These are phyloP conservation scores for Neolamprologus falcicula DNA, from an alignment of 2,113 vertebrate genomes.

Conservation along the genomic window DNA sequence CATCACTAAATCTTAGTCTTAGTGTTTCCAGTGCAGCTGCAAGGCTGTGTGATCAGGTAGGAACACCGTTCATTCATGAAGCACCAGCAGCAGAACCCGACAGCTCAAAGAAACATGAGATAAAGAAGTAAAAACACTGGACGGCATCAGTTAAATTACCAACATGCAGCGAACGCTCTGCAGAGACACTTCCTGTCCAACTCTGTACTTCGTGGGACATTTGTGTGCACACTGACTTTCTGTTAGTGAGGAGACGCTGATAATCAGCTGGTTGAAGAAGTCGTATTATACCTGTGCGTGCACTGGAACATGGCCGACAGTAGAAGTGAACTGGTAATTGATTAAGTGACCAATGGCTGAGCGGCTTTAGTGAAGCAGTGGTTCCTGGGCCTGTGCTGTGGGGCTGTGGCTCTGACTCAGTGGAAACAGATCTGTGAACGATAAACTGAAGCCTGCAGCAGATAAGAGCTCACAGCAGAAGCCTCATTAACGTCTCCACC, in stretches of 20 bases:
- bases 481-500: not conserved
- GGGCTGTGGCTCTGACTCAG: not conserved
- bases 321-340: not conserved
- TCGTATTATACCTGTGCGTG: fast-evolving
- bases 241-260: not conserved
- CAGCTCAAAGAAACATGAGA: not conserved
- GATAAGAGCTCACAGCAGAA: not conserved
- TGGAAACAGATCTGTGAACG: not conserved
- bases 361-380: not conserved
- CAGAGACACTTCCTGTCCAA: not conserved
- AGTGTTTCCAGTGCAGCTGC: not conserved
- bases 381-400: not conserved
- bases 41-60: not conserved
- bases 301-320: not conserved
- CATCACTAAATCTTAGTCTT: not conserved
- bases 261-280: not conserved
- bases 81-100: not conserved
- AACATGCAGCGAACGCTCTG: not conserved
- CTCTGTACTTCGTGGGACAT: not conserved
- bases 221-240: not conserved
- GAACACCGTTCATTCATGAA: not conserved
- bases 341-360: not conserved
- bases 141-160: not conserved
- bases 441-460: not conserved
- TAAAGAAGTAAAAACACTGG: not conserved